Percentiles rank a stretch among this genome's conserved stretches.
These are phyloP conservation scores for Lepidurus arcticus DNA, from an alignment of 1,140 invertebrate species.

Conservation along the genomic window DNA sequence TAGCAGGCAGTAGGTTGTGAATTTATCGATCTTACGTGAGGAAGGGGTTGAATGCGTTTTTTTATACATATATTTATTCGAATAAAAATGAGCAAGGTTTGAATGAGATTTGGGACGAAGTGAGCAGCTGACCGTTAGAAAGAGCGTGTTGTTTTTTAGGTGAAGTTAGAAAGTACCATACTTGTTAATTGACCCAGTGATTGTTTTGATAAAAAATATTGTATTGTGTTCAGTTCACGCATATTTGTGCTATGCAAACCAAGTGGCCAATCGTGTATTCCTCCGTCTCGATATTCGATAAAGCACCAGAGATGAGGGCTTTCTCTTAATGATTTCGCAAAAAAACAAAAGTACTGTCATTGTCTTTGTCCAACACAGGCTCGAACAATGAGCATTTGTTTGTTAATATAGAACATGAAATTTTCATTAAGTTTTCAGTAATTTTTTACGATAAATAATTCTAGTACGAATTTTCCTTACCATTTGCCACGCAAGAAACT, in stretches of 20 bases:
- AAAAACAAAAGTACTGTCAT: background rate
- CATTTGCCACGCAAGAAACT: too few species aligned
- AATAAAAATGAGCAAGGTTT: background rate
- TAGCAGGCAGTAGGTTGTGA: conserved; percentile 12
- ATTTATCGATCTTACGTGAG: background rate
- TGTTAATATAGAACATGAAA: too few species aligned
- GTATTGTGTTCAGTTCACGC: background rate
- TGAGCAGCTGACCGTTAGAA: background rate
- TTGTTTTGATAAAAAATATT: background rate
- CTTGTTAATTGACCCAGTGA: background rate
- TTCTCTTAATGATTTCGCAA: background rate
- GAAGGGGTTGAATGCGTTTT: background rate
- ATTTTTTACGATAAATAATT: too few species aligned
- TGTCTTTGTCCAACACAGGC: too few species aligned
- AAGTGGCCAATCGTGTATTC: background rate
- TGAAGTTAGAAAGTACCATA: background rate
- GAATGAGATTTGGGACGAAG: background rate
- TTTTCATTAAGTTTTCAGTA: too few species aligned
- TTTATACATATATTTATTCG: conserved; percentile 1
- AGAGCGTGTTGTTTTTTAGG: background rate
- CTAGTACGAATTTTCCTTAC: too few species aligned
- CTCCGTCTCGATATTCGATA: background rate
- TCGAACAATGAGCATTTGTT: too few species aligned
- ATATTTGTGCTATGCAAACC: conserved; percentile 13
- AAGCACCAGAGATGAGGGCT: background rate